A percentile compares a stretch with the other conserved stretches of the same genome.
phyloP scores from a whole-genome alignment of 2,888 invertebrate species.

The Tachina grossa region DNA sequence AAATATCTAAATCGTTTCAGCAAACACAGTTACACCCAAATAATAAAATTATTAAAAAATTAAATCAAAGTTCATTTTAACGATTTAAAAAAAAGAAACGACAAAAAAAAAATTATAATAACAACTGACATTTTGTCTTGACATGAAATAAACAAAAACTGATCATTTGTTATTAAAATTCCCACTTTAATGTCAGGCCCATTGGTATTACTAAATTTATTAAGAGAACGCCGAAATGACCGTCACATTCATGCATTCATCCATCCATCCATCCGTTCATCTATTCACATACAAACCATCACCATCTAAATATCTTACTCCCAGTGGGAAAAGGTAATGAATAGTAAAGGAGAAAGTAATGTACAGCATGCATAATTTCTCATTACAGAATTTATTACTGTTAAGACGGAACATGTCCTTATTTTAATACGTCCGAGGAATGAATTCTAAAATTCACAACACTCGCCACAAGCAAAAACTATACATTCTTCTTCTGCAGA shows the following conservation, averaged over 20 bases:
- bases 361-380: too few relatives aligned
- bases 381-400: too few relatives aligned
- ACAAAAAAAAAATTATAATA: slow-evolving; percentile 53
- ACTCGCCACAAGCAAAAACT: too few relatives aligned
- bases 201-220: slow-evolving; percentile 66
- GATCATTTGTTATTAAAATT: slow-evolving; percentile 75
- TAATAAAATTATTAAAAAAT: slow-evolving; percentile 33
- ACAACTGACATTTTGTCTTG: slow-evolving; percentile 79
- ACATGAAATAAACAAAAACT: slow-evolving; percentile 76
- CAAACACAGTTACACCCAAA: background rate
- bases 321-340: too few relatives aligned
- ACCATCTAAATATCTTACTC: background rate
- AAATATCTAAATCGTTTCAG: background rate
- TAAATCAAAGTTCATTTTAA: slow-evolving; percentile 64
- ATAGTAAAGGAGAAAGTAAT: too few relatives aligned
- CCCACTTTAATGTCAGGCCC: slow-evolving; percentile 61
- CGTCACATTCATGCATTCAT: slow-evolving; percentile 55
- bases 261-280: slow-evolving; percentile 32
- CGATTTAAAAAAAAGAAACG: slow-evolving; percentile 36
- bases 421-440: too few relatives aligned
- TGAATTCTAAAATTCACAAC: too few relatives aligned
- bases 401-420: too few relatives aligned
- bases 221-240: slow-evolving; percentile 68
- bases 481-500: too few relatives aligned
- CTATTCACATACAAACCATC: slow-evolving; percentile 43